Base-by-base conservation (phyloP, 2,797 vertebrate species). In the Spinibarbus caldwelli region DNA sequence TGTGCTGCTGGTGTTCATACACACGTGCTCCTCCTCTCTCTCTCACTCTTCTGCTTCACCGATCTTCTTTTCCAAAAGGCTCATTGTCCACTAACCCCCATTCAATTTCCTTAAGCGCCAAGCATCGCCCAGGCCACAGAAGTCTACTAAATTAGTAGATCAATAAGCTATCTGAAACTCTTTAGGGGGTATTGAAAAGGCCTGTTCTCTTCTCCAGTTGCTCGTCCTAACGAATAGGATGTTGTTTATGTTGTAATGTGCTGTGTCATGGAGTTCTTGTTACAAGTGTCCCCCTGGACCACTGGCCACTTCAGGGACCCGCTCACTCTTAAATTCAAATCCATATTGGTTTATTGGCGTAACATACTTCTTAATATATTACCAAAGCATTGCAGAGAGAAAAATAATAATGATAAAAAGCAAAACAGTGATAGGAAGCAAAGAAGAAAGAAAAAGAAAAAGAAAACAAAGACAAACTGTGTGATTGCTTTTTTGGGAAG, bases 161-260 rank as follows among this genome's bases (percentile, higher is more conserved):
- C 96, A 95, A 96, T 97, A 96, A 91, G 92, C 93, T 95, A 95
- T 96, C 94, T 91, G 91, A 95, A 91, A 87, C 91, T 93, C 95
- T 92, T 93, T 87, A 88, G 94, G 95, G 95, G 95, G 88, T 87
- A 91, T 23, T 92, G 91, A 91, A 91, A 91, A 92, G 93, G 93
- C 89, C 82, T 12, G 73, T 87, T 91, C 91, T 90, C 92, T 90
- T 95, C 96, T 96, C 95, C 73, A 73, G 88, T 94, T 95, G 94
- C 96, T 87, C 89, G 91, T 92, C 93, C 95, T 96, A 97, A 96
- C 95, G 95, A 95, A 95, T 93, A 96, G 93, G 92, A 90, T 95
- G 96, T 96, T 97, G 96, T 96, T 96, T 96, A 94, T 93, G 94
- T 95, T 96, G 95, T 96, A 94, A 93, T 91, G 92, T 94, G 93